Evolutionary conservation across 2,113 vertebrate species (phyloP).

Genomic region (Nycticryphes semicollaris): DNA sequence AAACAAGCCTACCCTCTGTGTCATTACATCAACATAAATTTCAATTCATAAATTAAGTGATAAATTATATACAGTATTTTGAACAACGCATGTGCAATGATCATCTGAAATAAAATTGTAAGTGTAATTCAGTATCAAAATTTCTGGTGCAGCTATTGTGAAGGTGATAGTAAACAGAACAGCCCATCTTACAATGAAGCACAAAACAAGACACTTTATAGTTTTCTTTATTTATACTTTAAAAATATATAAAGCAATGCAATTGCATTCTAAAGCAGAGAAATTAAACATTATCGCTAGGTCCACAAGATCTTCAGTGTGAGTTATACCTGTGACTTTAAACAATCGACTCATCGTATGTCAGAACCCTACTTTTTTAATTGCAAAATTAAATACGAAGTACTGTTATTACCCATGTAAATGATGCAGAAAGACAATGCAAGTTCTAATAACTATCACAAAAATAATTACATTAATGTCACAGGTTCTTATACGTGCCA

Average conservation of each 20-base stretch:
- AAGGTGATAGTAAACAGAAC: not conserved
- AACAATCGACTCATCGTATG: not conserved
- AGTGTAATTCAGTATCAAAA: not conserved
- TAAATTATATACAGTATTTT: slow-evolving; percentile 29
- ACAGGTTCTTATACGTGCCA: not conserved
- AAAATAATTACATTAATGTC: not conserved
- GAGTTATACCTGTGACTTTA: not conserved
- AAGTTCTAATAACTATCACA: not conserved
- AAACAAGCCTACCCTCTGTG: not conserved
- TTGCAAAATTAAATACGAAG: not conserved
- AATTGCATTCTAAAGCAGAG: not conserved
- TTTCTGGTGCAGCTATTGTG: not conserved
- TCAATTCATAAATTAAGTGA: slow-evolving; percentile 5
- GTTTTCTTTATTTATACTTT: slow-evolving; percentile 29
- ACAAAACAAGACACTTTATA: not conserved
- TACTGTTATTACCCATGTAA: not conserved
- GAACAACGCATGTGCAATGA: not conserved
- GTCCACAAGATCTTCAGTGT: not conserved
- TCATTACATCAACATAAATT: not conserved
- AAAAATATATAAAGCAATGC: not conserved
- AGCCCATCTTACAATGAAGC: not conserved
- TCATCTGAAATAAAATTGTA: slow-evolving; percentile 14
- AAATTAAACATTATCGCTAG: not conserved
- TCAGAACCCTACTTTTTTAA: not conserved
- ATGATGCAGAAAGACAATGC: not conserved